A percentile compares a stretch with the other conserved stretches of the same genome.
These are phyloP conservation scores for Limnodromus scolopaceus DNA, from an alignment of 2,797 vertebrate species.

Conservation along the genomic window DNA sequence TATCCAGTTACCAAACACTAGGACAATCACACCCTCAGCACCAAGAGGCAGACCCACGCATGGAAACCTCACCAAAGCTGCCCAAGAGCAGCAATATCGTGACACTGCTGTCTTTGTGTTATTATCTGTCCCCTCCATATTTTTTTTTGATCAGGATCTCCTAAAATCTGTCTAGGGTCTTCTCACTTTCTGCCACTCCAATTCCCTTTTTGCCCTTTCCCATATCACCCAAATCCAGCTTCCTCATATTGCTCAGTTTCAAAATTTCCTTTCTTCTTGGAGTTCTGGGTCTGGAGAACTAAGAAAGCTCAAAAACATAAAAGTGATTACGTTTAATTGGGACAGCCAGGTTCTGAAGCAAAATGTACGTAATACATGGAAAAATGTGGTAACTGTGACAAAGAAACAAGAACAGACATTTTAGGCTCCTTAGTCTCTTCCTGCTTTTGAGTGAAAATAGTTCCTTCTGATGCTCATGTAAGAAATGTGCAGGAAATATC, in stretches of 20 bases:
- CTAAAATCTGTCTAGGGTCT: neutral
- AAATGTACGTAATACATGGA: fast-evolving
- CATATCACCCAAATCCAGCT: neutral
- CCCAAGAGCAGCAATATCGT: neutral
- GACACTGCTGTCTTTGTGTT: neutral
- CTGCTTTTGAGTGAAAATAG: neutral
- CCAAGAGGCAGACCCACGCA: neutral
- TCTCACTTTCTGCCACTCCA: neutral
- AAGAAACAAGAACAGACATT: neutral
- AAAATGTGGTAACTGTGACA: neutral
- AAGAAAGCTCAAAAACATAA: neutral
- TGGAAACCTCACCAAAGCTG: neutral
- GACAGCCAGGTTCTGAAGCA: neutral
- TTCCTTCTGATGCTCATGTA: neutral
- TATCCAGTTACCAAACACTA: neutral
- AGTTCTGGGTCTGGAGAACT: neutral
- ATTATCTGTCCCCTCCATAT: neutral
- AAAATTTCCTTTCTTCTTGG: neutral
- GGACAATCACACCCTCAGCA: neutral
- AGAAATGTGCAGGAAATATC: neutral
- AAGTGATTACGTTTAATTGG: neutral
- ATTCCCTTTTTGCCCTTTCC: neutral
- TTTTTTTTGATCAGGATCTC: neutral
- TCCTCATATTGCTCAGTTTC: neutral
- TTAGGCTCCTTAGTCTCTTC: neutral